Base-by-base conservation (phyloP, 2,888 invertebrate genomes). In the Lasiommata megera region DNA sequence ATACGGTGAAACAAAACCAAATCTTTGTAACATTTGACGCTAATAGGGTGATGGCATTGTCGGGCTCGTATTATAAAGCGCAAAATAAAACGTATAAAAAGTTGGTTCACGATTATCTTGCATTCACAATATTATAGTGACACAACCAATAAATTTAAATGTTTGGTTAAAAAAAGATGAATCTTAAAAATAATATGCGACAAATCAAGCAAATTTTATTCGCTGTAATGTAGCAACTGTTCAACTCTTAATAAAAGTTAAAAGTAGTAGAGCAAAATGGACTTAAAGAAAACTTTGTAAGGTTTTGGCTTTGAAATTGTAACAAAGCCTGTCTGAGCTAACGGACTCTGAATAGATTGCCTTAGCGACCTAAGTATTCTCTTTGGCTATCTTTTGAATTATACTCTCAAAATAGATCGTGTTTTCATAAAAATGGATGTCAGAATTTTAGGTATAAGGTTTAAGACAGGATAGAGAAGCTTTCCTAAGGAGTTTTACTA, bases 181-280 rank as follows among this genome's bases (percentile, higher is more conserved):
- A 38, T 16, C 0, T 38, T 16, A 16, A 40, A n/a, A 0, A n/a
- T 18, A 17, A 18, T n/a, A 18, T 2, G 23, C 23, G 23, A 18
- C 9, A 41, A n/a, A 41, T 18, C n/a, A 11, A 6, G 11, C 12
- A 12, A 12, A 12, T 12, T 14, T 14, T 37, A 28, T 28, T 28
- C 8, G 1, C 29, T 14, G 28, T 43, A 43, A 43, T 43, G 43
- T 43, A 36, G 36, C 48, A 36, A 36, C 23, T 14, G 37, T 50
- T 48, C 50, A 28, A 50, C 38, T 50, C 28, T 28, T 37, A 23
- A 37, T 50, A 50, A 28, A 50, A 28, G 28, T 38, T 14, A 38
- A 43, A 36, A 48, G 38, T 11, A 50, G 74, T 63, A 54, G 77
- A 37, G 37, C 28, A 50, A 50, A 46, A 50, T 37, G 37, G 18